Percentiles rank a stretch among this genome's conserved stretches.
These are phyloP conservation scores for Hippopotamus amphibius DNA, from an alignment of 2,113 vertebrate genomes.

Conservation along the genomic window DNA sequence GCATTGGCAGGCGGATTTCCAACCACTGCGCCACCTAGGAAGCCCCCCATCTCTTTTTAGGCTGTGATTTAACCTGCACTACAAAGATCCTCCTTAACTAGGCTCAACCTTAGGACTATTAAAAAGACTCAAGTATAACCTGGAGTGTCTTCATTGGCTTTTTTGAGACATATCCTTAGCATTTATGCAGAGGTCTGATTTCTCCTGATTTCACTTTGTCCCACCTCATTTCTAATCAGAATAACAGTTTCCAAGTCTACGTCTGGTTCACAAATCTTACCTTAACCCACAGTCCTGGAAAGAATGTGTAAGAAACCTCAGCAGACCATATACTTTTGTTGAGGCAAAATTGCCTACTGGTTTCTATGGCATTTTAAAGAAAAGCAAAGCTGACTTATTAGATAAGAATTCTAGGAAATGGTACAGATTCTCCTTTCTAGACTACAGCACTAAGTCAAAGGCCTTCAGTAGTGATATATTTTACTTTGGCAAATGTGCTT, in stretches of 20 bases:
- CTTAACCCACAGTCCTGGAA: neutral
- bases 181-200: neutral
- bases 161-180: neutral
- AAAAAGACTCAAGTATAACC: conserved; percentile 17
- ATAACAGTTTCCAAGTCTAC: neutral
- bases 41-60: conserved; percentile 69
- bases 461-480: neutral
- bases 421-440: neutral
- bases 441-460: neutral
- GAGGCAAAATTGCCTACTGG: conserved; percentile 45
- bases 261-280: neutral
- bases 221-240: conserved; percentile 1
- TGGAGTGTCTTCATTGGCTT: neutral
- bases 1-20: too few species aligned
- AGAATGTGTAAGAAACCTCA: conserved; percentile 13
- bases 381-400: neutral
- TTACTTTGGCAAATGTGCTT: conserved; percentile 20
- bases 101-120: conserved; percentile 24
- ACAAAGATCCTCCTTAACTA: neutral
- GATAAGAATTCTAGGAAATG: neutral
- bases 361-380: conserved; percentile 21
- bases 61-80: conserved; percentile 47
- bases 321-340: neutral
- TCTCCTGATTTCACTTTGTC: neutral
- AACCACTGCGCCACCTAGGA: too few species aligned